phyloP scores from a whole-genome alignment of 2,888 invertebrate genomes.

The Euclidia mi region DNA sequence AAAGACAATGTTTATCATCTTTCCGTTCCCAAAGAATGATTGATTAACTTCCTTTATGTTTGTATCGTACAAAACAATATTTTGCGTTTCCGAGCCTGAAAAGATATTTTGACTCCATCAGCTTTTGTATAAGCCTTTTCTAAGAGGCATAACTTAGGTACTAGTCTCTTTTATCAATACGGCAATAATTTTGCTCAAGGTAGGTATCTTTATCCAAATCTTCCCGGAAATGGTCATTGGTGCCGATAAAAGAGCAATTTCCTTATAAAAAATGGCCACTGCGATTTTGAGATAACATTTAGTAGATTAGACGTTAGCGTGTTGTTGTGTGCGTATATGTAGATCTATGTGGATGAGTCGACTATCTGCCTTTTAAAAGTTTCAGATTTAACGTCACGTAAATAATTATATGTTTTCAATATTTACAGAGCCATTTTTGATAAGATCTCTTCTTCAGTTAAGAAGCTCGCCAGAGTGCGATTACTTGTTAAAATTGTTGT shows the following conservation, averaged over 20 bases:
- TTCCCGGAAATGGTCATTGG: conserved; percentile 13
- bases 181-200: conserved; percentile 15
- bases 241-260: conserved; percentile 22
- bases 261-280: conserved; percentile 18
- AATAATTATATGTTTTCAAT: conserved; percentile 4
- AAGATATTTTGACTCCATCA: conserved; percentile 1
- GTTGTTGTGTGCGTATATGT: conserved; percentile 13
- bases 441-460: conserved; percentile 5
- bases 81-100: conserved; percentile 27
- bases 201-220: conserved; percentile 13
- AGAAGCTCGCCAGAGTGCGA: not conserved
- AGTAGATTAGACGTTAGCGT: conserved; percentile 12
- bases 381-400: not conserved
- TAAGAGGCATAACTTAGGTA: not conserved
- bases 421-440: not conserved
- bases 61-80: conserved; percentile 57
- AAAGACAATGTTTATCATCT: conserved; percentile 67
- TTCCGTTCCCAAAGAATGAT: conserved; percentile 58
- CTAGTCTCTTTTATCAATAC: conserved; percentile 19
- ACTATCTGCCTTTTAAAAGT: conserved; percentile 21
- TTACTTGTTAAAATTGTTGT: conserved; percentile 3
- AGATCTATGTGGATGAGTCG: conserved; percentile 10
- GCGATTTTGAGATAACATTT: conserved; percentile 22
- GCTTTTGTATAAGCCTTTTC: not conserved
- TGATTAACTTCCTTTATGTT: conserved; percentile 68